Percentiles rank a stretch among this genome's conserved stretches.
Conservation (phyloP, 2,888 invertebrate genomes). For the Eristalis pertinax region DNA sequence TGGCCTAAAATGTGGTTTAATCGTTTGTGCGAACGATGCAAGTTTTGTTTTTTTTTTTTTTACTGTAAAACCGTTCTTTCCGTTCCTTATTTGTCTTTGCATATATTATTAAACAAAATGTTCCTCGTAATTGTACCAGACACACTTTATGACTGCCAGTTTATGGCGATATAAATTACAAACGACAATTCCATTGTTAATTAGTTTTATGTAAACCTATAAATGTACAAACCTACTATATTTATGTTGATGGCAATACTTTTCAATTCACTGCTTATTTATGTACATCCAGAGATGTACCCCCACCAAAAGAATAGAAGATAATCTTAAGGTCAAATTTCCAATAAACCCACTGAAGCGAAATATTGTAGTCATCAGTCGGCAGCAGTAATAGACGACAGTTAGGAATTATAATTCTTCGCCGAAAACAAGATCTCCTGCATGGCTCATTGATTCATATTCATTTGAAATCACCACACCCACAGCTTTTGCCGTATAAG, state of each 20-base stretch:
- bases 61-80: no score
- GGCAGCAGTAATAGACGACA: not conserved
- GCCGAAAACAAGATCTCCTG: conserved; percentile 6
- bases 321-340: conserved; percentile 15
- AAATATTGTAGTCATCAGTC: conserved; percentile 19
- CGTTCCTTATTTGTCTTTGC: no score
- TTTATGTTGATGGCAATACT: not conserved
- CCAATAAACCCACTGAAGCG: conserved; percentile 25
- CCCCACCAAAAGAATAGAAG: not conserved
- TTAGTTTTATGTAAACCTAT: not conserved
- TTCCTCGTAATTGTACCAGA: not conserved
- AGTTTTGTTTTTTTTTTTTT: not conserved
- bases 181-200: not conserved
- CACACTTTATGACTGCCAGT: not conserved
- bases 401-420: not conserved
- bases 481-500: conserved; percentile 8
- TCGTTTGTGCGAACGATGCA: not conserved
- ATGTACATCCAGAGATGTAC: not conserved
- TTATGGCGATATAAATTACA: not conserved
- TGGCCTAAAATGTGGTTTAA: not conserved
- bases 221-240: not conserved
- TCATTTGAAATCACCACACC: conserved; percentile 38
- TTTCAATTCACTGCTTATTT: not conserved
- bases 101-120: not conserved
- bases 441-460: conserved; percentile 50